phyloP scores from a whole-genome alignment of 1,140 invertebrate species.

The Zaprionus davidi region DNA sequence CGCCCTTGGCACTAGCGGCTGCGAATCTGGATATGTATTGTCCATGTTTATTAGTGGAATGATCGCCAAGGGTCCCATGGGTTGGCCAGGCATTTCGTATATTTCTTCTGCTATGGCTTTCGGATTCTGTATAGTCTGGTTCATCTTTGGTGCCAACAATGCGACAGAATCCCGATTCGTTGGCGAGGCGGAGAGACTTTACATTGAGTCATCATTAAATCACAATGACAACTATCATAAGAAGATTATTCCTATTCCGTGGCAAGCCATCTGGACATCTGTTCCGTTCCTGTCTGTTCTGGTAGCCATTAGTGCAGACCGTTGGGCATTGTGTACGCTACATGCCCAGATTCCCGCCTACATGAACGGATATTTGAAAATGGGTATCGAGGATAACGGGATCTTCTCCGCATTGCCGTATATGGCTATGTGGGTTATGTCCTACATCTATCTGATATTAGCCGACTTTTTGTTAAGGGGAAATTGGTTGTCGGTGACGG shows the following conservation, averaged over 20 bases:
- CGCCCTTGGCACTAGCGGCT: constrained; percentile 88
- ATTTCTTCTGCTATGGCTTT: constrained; percentile 88
- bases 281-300: constrained; percentile 87
- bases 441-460: no score
- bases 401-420: constrained; percentile 90
- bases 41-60: constrained; percentile 88
- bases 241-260: no score
- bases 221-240: constrained; percentile 63
- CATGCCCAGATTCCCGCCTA: constrained; percentile 95
- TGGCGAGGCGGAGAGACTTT: constrained; percentile 86
- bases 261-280: constrained; percentile 84
- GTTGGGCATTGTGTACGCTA: constrained; percentile 97
- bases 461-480: no score
- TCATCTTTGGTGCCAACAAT: constrained; percentile 87
- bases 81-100: constrained; percentile 86
- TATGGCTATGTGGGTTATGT: no score
- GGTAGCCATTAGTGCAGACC: constrained; percentile 93
- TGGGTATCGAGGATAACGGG: constrained; percentile 90
- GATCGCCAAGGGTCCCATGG: constrained; percentile 86
- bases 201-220: constrained; percentile 86
- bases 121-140: constrained; percentile 87
- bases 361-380: constrained; percentile 91
- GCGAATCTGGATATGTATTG: constrained; percentile 90
- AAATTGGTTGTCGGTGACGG: no score
- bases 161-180: constrained; percentile 88